These are phyloP conservation scores for Pandemis cinnamomeana DNA, from an alignment of 2,888 invertebrate genomes.

Conservation along the genomic window DNA sequence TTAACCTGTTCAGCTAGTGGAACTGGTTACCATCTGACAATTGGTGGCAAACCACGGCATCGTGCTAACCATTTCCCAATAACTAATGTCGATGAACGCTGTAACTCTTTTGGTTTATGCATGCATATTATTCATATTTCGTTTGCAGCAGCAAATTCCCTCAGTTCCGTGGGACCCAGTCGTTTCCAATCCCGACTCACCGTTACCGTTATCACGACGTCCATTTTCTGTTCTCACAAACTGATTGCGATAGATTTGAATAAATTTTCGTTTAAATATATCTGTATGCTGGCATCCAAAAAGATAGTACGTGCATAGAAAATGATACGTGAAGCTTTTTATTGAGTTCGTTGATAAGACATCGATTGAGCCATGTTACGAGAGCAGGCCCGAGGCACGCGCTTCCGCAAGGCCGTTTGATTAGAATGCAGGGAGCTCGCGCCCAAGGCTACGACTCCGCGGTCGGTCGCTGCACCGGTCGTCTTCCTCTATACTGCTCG, in stretches of 20 bases:
- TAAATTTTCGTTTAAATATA: constrained; percentile 12
- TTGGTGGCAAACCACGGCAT: constrained; percentile 57
- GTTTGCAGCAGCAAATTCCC: constrained; percentile 13
- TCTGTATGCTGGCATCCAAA: constrained; percentile 25
- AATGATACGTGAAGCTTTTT: constrained; percentile 51
- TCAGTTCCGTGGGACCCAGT: constrained; percentile 11
- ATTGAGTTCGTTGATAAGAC: constrained; percentile 64
- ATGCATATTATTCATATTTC: constrained; percentile 41
- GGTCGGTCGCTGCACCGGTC: constrained; percentile 79
- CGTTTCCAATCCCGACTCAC: constrained; percentile 18
- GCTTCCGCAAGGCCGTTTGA: constrained; percentile 82
- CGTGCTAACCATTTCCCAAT: constrained; percentile 64
- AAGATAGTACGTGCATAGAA: constrained; percentile 30
- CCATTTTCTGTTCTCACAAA: constrained; percentile 24
- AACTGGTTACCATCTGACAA: constrained; percentile 68
- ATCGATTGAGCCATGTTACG: constrained; percentile 64
- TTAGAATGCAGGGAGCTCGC: constrained; percentile 83
- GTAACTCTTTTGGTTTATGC: constrained; percentile 51
- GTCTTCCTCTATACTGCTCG: constrained; percentile 76
- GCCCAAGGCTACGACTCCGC: constrained; percentile 78
- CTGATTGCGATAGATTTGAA: constrained; percentile 20
- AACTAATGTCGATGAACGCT: constrained; percentile 54
- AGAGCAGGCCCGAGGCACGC: constrained; percentile 74
- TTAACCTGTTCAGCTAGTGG: constrained; percentile 61
- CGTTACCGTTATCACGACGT: constrained; percentile 25